Evolutionary conservation across 2,797 vertebrate genomes (phyloP).

Genomic region (Danio tinwini): DNA sequence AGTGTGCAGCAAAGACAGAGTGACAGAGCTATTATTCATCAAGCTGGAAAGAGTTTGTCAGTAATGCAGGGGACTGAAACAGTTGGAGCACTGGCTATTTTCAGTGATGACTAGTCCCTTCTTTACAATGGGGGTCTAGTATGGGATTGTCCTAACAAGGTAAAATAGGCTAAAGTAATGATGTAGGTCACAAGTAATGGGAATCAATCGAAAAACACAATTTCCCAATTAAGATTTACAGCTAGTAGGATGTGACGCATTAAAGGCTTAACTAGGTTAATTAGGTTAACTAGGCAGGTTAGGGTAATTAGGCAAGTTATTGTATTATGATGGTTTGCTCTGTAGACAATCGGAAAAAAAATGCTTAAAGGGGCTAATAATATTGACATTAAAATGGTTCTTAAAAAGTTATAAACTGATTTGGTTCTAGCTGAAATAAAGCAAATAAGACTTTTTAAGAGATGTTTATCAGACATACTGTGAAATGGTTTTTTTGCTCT

Average conservation of each 20-base stretch:
- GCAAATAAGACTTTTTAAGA: too few species aligned
- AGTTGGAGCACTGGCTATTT: not conserved
- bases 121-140: not conserved
- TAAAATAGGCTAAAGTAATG: not conserved
- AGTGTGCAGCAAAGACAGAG: not conserved
- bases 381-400: too few species aligned
- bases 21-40: conserved; percentile 6
- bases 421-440: too few species aligned
- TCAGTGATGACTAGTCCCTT: not conserved
- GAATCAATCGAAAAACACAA: not conserved
- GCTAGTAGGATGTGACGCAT: not conserved
- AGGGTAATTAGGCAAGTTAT: too few species aligned
- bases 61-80: not conserved
- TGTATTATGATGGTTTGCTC: too few species aligned
- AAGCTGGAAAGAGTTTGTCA: not conserved
- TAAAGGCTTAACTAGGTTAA: too few species aligned
- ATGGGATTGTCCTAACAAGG: not conserved
- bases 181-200: not conserved
- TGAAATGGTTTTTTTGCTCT: too few species aligned
- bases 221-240: not conserved
- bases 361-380: too few species aligned
- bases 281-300: too few species aligned
- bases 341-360: too few species aligned
- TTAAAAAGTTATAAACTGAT: too few species aligned
- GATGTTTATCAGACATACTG: too few species aligned